Conservation (phyloP, 2,888 invertebrate genomes). For the Pollenia labialis region DNA sequence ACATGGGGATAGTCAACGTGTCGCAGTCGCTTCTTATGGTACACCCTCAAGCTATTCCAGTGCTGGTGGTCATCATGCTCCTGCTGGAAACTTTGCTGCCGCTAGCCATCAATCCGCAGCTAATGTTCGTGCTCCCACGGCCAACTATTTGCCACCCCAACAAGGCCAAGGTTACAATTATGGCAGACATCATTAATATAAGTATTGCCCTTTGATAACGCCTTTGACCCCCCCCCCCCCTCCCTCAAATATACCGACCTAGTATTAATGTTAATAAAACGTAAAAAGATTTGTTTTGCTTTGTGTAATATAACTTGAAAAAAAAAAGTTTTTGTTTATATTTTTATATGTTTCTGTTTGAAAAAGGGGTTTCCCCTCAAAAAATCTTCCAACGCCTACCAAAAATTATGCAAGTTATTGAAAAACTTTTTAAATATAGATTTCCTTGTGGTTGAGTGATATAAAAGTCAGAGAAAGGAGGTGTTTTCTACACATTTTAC, state of each 20-base stretch:
- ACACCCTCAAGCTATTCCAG: constrained; percentile 31
- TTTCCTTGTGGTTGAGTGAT: constrained; percentile 16
- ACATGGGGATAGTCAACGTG: constrained; percentile 47
- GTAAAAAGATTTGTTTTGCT: constrained; percentile 25
- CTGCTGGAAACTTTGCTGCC: constrained; percentile 70
- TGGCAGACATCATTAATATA: constrained; percentile 74
- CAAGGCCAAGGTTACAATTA: constrained; percentile 72
- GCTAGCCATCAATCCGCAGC: constrained; percentile 71
- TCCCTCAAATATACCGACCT: not conserved
- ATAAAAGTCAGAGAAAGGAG: no score
- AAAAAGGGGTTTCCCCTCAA: not conserved
- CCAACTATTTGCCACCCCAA: constrained; percentile 80
- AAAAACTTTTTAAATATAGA: constrained; percentile 40
- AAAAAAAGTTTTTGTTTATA: not conserved
- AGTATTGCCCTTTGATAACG: not conserved
- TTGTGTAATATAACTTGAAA: not conserved
- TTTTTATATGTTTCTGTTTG: not conserved
- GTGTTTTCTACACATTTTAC: no score
- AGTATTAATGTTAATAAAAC: constrained; percentile 55
- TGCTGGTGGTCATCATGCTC: constrained; percentile 40
- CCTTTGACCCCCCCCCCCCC: not conserved
- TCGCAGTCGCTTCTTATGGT: constrained; percentile 44
- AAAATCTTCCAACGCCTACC: constrained; percentile 31
- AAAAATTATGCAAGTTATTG: constrained; percentile 19
- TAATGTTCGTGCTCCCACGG: constrained; percentile 72